A percentile compares a stretch with the other conserved stretches of the same genome.
phyloP scores from a whole-genome alignment of 2,113 vertebrate species.

The Grallaria varia region DNA sequence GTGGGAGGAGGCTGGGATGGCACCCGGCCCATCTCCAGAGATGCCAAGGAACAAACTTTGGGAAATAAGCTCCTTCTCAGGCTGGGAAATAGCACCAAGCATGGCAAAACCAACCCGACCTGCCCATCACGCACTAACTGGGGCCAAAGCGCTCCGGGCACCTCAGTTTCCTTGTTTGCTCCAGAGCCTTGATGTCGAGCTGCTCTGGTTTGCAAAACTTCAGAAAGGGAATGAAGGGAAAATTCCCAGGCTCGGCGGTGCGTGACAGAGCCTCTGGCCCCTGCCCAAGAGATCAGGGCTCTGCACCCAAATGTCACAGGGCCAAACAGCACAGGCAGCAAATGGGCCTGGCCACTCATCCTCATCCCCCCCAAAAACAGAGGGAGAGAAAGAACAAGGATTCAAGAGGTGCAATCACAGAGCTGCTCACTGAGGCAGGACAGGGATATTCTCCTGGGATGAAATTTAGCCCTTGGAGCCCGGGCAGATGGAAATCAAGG shows the following conservation, averaged over 20 bases:
- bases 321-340: background rate
- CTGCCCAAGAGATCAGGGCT: background rate
- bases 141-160: accelerated
- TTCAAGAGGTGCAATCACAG: accelerated
- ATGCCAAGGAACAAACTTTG: background rate
- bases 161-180: background rate
- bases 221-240: background rate
- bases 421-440: background rate
- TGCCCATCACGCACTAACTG: accelerated
- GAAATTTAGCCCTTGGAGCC: background rate
- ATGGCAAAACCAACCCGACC: background rate
- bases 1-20: background rate
- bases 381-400: background rate
- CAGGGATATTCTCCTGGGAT: accelerated
- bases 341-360: background rate
- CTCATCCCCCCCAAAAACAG: background rate
- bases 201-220: accelerated
- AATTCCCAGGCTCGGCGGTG: background rate
- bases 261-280: background rate
- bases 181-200: accelerated
- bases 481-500: accelerated
- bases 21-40: background rate
- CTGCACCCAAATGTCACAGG: background rate
- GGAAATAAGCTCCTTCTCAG: background rate
- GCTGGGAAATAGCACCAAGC: background rate